Percentiles rank a stretch among this genome's conserved stretches.
phyloP scores from a whole-genome alignment of 2,113 vertebrate genomes.

The Sceloporus undulatus region DNA sequence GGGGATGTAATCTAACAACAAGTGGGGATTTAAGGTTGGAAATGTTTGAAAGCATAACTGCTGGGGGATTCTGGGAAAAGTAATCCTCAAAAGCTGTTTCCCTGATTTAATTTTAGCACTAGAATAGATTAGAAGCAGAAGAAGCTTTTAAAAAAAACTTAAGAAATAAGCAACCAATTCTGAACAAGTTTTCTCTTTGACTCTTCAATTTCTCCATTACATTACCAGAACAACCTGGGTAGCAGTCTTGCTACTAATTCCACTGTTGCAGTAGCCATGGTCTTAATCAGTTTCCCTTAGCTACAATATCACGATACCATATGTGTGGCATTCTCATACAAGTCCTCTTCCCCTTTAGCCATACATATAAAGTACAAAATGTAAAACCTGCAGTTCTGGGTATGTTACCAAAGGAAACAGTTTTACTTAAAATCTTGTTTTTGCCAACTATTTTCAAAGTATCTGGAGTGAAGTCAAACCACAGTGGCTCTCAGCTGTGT shows the following conservation, averaged over 20 bases:
- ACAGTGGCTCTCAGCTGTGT: constrained; percentile 83
- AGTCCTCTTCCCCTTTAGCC: constrained; percentile 59
- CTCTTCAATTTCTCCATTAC: background rate
- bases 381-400: constrained; percentile 80
- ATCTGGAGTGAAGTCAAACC: constrained; percentile 86
- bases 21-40: too few species aligned
- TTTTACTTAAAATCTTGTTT: constrained; percentile 86
- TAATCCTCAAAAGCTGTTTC: too few species aligned
- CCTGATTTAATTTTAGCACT: too few species aligned
- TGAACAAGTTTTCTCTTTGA: too few species aligned
- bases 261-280: background rate
- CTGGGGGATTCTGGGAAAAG: too few species aligned
- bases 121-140: too few species aligned
- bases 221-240: background rate
- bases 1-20: background rate
- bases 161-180: too few species aligned
- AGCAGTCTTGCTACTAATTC: background rate
- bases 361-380: constrained; percentile 73
- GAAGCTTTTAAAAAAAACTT: too few species aligned
- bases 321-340: constrained; percentile 57
- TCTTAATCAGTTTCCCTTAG: constrained; percentile 34
- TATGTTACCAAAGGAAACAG: constrained; percentile 88
- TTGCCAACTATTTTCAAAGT: constrained; percentile 87
- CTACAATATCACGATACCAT: constrained; percentile 39
- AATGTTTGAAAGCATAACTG: background rate